Evolutionary conservation across 2,888 invertebrate genomes (phyloP), one percentile per base, ranked within the genome.

Genomic region (Andrena haemorrhoa): DNA sequence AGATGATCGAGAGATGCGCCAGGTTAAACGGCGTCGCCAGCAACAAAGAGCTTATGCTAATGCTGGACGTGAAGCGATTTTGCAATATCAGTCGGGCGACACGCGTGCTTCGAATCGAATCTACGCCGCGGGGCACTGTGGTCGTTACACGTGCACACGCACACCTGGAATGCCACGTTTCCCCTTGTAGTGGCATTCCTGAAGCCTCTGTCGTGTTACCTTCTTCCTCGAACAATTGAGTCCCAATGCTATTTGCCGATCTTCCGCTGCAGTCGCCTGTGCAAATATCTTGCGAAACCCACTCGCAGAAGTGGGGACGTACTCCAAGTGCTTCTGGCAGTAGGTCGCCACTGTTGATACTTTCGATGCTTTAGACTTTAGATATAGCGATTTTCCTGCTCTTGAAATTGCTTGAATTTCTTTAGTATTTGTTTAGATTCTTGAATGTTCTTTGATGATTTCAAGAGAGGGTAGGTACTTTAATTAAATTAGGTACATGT

Each of bases 21-120:
- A 75, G 75, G 64, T 53, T 58, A 75, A 51, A 41, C 69, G 75
- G 71, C 82, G 75, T 77, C 70, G 73, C 49, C 65, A 69, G 72
- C 81, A 80, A 87, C 87, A 87, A 87, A 87, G 79, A 87, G 83
- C 69, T 75, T 83, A 87, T 87, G 87, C 60, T 79, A 85, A 87
- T 87, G 68, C 49, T 23, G n/a, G 35, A 87, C 87, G 87, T 87
- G 85, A 71, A 4, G 69, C 58, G 87, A 83, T 87, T 87, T 79
- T 47, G 77, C 85, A 85, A 87, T 73, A 58, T 83, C 83, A 47
- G 63, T 51, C 61, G 68, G 35, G 16, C 63, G 31, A 64, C 41
- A 82, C 81, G 75, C 84, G 84, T 79, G 84, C 65, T 64, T 84
- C 73, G 74, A 82, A 77, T 82, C 71, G 68, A 78, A 78, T 70